These are phyloP conservation scores for Palythoa caribaeorum DNA, from an alignment of 92 coral and sea anemone species.

Conservation along the genomic window DNA sequence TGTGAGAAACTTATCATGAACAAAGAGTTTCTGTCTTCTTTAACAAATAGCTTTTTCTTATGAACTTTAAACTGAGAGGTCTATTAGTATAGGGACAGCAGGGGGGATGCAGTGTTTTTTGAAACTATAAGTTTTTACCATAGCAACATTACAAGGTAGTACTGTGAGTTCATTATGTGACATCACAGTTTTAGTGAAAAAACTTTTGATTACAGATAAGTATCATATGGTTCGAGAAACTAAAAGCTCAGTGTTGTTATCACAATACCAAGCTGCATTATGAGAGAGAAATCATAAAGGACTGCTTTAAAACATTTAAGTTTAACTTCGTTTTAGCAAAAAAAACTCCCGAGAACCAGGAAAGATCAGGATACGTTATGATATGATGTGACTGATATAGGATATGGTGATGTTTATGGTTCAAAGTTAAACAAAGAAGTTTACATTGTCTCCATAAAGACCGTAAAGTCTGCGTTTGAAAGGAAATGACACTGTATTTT, in stretches of 20 bases:
- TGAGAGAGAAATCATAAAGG: neutral
- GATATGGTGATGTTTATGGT: neutral
- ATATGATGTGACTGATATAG: neutral
- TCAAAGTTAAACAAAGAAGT: neutral
- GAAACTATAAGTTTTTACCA: neutral
- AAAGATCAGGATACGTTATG: neutral
- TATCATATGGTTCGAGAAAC: neutral
- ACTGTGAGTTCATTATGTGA: neutral
- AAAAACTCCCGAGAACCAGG: neutral
- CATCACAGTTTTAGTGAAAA: neutral
- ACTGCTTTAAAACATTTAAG: neutral
- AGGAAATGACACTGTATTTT: neutral
- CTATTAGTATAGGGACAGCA: neutral
- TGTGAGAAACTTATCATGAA: no score
- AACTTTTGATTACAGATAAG: neutral
- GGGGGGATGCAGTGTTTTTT: neutral
- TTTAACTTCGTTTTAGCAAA: neutral
- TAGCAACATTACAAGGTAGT: neutral
- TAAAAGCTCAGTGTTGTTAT: neutral
- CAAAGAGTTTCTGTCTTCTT: neutral
- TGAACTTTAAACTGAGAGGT: neutral
- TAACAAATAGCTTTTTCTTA: no score
- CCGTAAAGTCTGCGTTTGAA: neutral
- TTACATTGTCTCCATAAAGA: neutral
- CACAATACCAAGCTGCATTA: neutral